Conservation (phyloP, 2,113 vertebrate species). For the Pterocles gutturalis region DNA sequence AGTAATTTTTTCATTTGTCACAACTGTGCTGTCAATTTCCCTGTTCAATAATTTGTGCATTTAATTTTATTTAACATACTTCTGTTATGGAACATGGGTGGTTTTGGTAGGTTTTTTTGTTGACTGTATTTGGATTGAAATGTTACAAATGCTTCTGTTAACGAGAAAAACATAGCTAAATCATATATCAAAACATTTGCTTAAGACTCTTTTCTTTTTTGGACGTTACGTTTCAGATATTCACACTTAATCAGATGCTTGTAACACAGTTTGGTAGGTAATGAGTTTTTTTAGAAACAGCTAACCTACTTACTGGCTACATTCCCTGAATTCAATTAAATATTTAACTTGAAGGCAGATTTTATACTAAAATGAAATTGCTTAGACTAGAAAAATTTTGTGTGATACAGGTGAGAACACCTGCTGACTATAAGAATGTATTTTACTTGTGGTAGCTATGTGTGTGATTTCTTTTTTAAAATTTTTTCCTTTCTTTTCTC, state of each 20-base stretch:
- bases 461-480: background rate
- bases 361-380: background rate
- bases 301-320: background rate
- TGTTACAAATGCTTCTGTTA: background rate
- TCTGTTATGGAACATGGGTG: background rate
- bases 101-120: background rate
- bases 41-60: background rate
- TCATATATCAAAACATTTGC: background rate
- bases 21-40: background rate
- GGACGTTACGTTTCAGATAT: background rate
- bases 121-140: background rate
- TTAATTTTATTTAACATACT: background rate
- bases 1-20: background rate
- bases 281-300: background rate
- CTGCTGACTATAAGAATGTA: background rate
- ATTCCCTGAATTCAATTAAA: background rate
- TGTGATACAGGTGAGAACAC: background rate
- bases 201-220: background rate
- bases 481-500: background rate
- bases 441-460: background rate
- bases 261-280: background rate
- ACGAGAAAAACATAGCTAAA: background rate
- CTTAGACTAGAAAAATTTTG: background rate
- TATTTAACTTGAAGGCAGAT: background rate
- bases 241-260: conserved; percentile 25